These are phyloP conservation scores for Etheostoma spectabile DNA, from an alignment of 2,113 vertebrate genomes.

Conservation along the genomic window DNA sequence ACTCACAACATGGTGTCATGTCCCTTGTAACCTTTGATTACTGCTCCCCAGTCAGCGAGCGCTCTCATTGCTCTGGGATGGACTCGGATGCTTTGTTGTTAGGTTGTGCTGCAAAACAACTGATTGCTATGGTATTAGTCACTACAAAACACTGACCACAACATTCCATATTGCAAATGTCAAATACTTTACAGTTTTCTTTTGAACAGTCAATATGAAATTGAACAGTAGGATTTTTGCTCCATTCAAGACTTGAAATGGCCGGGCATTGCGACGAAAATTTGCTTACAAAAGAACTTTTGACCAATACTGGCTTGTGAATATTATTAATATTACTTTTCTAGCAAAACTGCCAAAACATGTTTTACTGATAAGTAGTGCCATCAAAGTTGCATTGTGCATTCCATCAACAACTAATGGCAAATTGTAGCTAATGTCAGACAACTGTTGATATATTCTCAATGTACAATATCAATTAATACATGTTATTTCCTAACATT, in stretches of 20 bases:
- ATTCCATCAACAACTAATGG: background rate
- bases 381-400: background rate
- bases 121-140: slow-evolving; percentile 35
- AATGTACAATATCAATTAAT: background rate
- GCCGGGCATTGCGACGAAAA: background rate
- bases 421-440: background rate
- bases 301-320: background rate
- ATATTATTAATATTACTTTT: background rate
- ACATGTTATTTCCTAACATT: background rate
- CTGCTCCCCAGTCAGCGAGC: background rate
- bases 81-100: slow-evolving; percentile 18
- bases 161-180: slow-evolving; percentile 16
- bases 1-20: slow-evolving; percentile 6
- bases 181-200: slow-evolving; percentile 33
- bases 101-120: slow-evolving; percentile 33
- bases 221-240: background rate
- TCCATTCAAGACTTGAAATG: background rate
- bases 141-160: slow-evolving; percentile 29
- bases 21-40: slow-evolving; percentile 14
- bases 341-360: background rate
- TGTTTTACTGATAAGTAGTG: background rate
- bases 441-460: background rate
- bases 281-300: background rate
- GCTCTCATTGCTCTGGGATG: background rate
- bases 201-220: slow-evolving; percentile 8